These are phyloP conservation scores for Dolomedes plantarius DNA, from an alignment of 2,888 invertebrate genomes.

Conservation along the genomic window DNA sequence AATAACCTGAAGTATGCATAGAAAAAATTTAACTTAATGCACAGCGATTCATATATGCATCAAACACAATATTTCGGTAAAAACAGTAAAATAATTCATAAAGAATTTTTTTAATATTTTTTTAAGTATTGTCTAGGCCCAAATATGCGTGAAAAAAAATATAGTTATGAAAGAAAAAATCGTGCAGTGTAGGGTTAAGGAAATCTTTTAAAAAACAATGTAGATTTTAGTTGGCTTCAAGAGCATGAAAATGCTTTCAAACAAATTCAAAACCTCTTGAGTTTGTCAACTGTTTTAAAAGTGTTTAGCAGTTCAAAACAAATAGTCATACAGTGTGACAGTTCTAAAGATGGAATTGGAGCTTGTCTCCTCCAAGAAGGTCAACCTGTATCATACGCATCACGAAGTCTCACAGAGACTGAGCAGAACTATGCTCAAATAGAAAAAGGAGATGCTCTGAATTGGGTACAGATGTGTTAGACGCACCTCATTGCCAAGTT, in stretches of 20 bases:
- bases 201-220: background rate
- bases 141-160: no score
- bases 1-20: no score
- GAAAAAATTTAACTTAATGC: no score
- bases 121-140: no score
- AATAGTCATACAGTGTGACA: slow-evolving; percentile 20
- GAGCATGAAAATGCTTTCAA: background rate
- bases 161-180: no score
- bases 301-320: background rate
- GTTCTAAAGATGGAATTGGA: slow-evolving; percentile 20
- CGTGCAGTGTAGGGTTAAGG: no score
- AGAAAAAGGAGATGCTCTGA: slow-evolving; percentile 12
- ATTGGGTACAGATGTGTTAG: no score
- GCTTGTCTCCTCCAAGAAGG: slow-evolving; percentile 11
- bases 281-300: slow-evolving; percentile 4
- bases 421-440: slow-evolving; percentile 27
- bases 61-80: no score
- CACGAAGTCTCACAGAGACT: slow-evolving; percentile 1
- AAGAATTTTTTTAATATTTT: no score
- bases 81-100: no score
- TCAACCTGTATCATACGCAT: slow-evolving; percentile 25
- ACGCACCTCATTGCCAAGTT: no score
- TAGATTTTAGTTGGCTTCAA: slow-evolving; percentile 9
- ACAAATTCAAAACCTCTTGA: background rate
- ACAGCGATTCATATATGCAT: no score